Evolutionary conservation across 2,888 invertebrate genomes (phyloP).

Genomic region (Zeuzera pyrina): DNA sequence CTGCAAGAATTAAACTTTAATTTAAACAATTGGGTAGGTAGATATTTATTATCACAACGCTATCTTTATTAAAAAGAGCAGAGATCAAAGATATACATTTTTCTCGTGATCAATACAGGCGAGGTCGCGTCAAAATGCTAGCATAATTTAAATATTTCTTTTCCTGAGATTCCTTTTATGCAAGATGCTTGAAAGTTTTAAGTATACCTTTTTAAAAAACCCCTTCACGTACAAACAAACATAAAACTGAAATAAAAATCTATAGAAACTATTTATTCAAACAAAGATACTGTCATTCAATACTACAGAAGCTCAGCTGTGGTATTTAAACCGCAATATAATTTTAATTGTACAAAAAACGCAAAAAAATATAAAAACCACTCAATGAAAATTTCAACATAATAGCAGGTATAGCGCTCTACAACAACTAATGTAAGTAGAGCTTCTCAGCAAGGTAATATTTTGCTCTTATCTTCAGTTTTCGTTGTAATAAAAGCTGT

Average conservation of each 20-base stretch:
- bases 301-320: conserved; percentile 34
- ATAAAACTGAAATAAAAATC: not conserved
- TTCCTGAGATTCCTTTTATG: not conserved
- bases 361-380: conserved; percentile 27
- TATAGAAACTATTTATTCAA: conserved; percentile 12
- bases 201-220: not conserved
- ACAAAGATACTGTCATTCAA: conserved; percentile 16
- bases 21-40: no score
- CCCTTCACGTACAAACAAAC: not conserved
- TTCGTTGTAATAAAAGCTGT: not conserved
- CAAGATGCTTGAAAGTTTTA: not conserved
- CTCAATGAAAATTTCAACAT: conserved; percentile 39
- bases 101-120: no score
- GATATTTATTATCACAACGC: no score
- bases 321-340: conserved; percentile 38
- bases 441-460: conserved; percentile 7
- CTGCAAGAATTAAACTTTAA: no score
- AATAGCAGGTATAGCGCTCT: conserved; percentile 40
- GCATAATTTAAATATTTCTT: not conserved
- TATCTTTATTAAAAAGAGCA: no score
- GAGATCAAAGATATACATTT: no score
- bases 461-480: not conserved
- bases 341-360: conserved; percentile 42
- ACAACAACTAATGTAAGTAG: conserved; percentile 18
- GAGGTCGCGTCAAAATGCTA: no score